Evolutionary conservation across 1,140 invertebrate genomes (phyloP), one percentile per base, ranked within the genome.

Genomic region (Drosophila varians): DNA sequence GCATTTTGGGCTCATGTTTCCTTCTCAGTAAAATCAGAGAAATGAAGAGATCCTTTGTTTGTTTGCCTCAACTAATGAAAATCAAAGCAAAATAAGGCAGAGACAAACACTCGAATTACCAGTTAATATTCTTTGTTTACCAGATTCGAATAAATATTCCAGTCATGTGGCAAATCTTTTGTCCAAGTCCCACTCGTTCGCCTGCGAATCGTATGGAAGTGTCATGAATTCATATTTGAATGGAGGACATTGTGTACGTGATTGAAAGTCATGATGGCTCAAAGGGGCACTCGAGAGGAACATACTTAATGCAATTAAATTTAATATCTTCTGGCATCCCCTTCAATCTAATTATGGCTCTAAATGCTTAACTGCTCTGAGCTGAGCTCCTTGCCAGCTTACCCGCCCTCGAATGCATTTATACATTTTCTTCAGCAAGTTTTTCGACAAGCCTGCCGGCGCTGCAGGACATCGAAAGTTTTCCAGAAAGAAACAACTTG

Each of bases 391-490:
- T 14, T 21, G 7, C 58, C 45, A 49, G 9, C 26, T 36, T 53
- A 57, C 12, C 40, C 60, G 26, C 21, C 55, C 25, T 9, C 31
- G n/a, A 31, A 16, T 31, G 62, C 31, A 48, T 26, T 47, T 55
- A 40, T 23, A 34, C 62, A 34, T 55, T 47, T 47, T 69, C 62
- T 68, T 25, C 16, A n/a, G 31, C 25, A 25, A 47, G 48, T 45
- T 46, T 25, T 19, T 45, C n/a, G 19, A 68, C 42, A 45, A 45
- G 49, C 3, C 19, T 46, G 64, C 38, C 25, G 43, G 40, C 51
- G 64, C 65, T 69, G 51, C 65, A 55, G 65, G 65, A 69, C 65
- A 69, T 54, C 31, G n/a, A 69, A 69, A 69, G 49, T 69, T 69
- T 69, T 5, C 8, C 18, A 47, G 64, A 69, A 56, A 55, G 64